phyloP scores from a whole-genome alignment of 2,113 vertebrate genomes.

The Athene noctua region DNA sequence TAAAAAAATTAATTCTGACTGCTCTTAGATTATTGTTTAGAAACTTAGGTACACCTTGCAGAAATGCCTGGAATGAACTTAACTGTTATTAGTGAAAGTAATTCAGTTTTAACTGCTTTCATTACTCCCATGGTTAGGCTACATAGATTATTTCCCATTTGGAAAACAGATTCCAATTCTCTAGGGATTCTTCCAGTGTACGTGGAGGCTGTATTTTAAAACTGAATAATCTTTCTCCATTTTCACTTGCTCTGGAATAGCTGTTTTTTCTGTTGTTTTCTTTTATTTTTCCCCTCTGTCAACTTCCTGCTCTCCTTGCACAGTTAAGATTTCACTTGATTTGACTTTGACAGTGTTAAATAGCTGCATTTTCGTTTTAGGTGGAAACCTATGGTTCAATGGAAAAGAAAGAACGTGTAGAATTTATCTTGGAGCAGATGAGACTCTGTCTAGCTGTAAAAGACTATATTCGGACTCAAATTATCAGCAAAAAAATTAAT shows the following conservation, averaged over 20 bases:
- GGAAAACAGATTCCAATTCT: neutral
- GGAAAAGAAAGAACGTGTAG: constrained; percentile 98
- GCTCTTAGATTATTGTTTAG: neutral
- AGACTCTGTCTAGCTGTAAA: constrained; percentile 97
- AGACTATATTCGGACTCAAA: constrained; percentile 97
- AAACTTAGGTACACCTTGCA: neutral
- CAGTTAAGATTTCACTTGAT: neutral
- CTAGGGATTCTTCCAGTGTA: neutral
- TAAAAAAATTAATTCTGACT: neutral
- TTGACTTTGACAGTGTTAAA: neutral
- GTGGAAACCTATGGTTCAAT: constrained; percentile 99
- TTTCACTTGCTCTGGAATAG: neutral
- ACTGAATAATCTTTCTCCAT: neutral
- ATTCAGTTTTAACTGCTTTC: neutral
- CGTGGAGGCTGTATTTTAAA: neutral
- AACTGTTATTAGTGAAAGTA: neutral
- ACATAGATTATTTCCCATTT: neutral
- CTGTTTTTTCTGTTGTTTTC: neutral
- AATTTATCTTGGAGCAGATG: constrained; percentile 99
- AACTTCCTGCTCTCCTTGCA: neutral
- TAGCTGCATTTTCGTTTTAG: constrained; percentile 64
- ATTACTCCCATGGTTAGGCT: neutral
- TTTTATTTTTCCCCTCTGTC: neutral
- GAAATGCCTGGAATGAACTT: neutral
- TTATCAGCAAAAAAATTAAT: constrained; percentile 99